phyloP scores from a whole-genome alignment of 92 coral and sea anemone genomes.

The Zoanthus solanderi region DNA sequence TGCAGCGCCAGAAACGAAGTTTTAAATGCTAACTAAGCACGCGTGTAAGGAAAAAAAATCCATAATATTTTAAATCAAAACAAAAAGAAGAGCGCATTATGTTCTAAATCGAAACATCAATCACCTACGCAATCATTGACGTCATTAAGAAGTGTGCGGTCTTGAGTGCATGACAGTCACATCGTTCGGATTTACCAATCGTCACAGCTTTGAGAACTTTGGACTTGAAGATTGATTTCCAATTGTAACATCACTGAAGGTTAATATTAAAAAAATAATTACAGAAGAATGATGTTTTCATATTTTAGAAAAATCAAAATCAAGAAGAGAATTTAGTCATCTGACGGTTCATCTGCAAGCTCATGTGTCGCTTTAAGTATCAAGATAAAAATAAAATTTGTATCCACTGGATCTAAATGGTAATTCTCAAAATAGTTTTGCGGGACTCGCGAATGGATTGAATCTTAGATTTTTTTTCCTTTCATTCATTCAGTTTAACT shows the following conservation, averaged over 20 bases:
- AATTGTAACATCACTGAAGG: background rate
- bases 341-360: too few species aligned
- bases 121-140: slow-evolving; percentile 7
- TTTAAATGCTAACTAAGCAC: background rate
- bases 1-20: background rate
- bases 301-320: too few species aligned
- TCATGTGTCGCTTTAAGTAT: too few species aligned
- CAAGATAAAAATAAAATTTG: too few species aligned
- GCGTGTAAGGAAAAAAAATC: too few species aligned
- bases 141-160: background rate
- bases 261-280: background rate
- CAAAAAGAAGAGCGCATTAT: background rate
- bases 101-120: background rate
- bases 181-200: background rate
- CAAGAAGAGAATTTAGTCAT: too few species aligned
- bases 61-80: background rate
- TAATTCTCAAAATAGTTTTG: too few species aligned
- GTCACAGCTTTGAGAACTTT: background rate
- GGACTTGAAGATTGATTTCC: background rate
- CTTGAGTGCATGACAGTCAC: background rate
- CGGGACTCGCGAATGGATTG: too few species aligned
- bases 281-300: too few species aligned
- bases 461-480: too few species aligned
- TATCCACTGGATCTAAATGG: too few species aligned
- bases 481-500: too few species aligned